Conservation (phyloP, 2,888 invertebrate species). For the Hemistola chrysoprasaria region DNA sequence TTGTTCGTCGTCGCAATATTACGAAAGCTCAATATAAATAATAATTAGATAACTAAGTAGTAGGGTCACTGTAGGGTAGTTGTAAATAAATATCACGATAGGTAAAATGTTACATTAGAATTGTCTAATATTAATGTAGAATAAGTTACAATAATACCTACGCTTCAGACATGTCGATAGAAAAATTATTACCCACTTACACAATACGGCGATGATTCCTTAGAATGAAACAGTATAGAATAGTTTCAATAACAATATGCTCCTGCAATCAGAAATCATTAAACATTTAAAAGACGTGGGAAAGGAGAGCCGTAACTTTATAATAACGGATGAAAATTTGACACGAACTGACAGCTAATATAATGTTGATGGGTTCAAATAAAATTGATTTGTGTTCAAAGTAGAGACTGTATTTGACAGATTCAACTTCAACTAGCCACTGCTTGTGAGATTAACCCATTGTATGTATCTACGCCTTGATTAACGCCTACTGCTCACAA, state of each 20-base stretch:
- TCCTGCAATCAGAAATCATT: conserved; percentile 45
- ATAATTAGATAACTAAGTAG: no score
- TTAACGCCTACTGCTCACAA: no score
- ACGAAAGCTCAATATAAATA: no score
- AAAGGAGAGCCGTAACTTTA: conserved; percentile 61
- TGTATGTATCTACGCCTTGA: conserved; percentile 11
- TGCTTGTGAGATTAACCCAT: conserved; percentile 45
- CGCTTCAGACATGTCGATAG: conserved; percentile 3
- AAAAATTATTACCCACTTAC: conserved; percentile 8
- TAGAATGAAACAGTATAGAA: conserved; percentile 22
- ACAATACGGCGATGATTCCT: conserved; percentile 1
- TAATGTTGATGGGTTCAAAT: conserved; percentile 57
- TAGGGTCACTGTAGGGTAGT: no score
- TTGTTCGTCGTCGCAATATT: no score
- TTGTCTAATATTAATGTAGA: no score
- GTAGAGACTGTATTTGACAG: conserved; percentile 79
- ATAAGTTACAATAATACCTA: no score
- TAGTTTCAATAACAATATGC: conserved; percentile 45
- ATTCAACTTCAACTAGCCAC: conserved; percentile 80
- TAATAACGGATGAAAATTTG: conserved; percentile 75
- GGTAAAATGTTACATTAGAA: no score
- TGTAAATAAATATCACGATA: no score
- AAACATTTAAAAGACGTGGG: conserved; percentile 60
- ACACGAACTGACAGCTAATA: conserved; percentile 77
- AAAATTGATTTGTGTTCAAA: conserved; percentile 81